Evolutionary conservation across 2,113 vertebrate species (phyloP), one percentile per base, ranked within the genome.

Genomic region (Lycaon pictus): DNA sequence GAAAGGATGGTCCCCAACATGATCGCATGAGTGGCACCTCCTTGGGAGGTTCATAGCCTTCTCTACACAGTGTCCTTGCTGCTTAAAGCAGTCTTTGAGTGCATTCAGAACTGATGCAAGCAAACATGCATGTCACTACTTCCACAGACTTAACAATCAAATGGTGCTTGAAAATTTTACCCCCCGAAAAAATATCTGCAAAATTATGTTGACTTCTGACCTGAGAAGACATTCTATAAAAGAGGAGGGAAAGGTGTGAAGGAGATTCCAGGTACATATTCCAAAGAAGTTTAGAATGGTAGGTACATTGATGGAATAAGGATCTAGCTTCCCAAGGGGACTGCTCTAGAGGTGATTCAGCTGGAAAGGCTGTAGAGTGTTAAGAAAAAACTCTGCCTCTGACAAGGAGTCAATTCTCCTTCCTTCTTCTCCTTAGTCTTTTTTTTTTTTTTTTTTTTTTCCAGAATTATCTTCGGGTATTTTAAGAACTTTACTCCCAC

Each of bases 71-170:
- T 0, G 7, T 7, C 56, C 19, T 29, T 27, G 3, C 27, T 19
- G 16, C 9, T 27, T 27, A n/a, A 20, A 25, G 43, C n/a, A 11
- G 32, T 25, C 5, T 22, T 12, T 1, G 25, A n/a, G 16, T 7
- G 3, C 32, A 27, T 11, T 25, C 43, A 8, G 83, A 22, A 32
- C 67, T 16, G 11, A 35, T 0, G 13, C 7, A 6, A 0, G 23
- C 22, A 13, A 51, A 35, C 0, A 2, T 4, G 5, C 2, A 27
- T 12, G n/a, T 8, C 20, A 1, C 43, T 5, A 29, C 55, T 48
- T 81, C 5, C n/a, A 27, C 0, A 53, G 25, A n/a, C 13, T 16
- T 37, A 11, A 35, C 23, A 89, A 37, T 27, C 56, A 58, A 72
- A 55, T 5, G 43, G 55, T 0, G 1, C 8, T 25, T 65, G 63